Base-by-base conservation (phyloP, 2,113 vertebrate species). In the Scomber japonicus region DNA sequence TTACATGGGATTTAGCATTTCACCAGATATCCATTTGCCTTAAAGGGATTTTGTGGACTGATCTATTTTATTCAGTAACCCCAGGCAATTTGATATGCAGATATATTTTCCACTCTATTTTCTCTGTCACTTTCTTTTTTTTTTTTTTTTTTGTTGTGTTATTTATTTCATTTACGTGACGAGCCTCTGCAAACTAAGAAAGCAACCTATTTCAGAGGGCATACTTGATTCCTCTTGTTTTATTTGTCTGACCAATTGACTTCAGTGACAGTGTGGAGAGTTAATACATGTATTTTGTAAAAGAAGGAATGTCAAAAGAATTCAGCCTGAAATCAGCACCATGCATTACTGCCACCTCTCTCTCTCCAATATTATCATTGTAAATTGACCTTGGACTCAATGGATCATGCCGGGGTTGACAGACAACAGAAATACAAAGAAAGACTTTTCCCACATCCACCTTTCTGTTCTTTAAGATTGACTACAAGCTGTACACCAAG, bases 31-130 rank as follows among this genome's bases (percentile, higher is more conserved):
- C 86, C 70, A 85, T 91, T 92, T 85, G 90, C 91, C 89, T 92
- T 90, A 90, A 93, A 94, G 93, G 93, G 92, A 94, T 92, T 86
- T 87, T 90, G 31, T 89, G 81, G 85, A 93, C 85, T 84, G 75
- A 89, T 74, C 16, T 75, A 73, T 85, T 86, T 63, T 83, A 78
- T 83, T 87, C 83, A 90, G 73, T 92, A 61, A 89, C 71, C 88
- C 83, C 82, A 19, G 84, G 75, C 85, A 90, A 88, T 84, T 90
- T 79, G 31, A 84, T 81, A 75, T 68, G 71, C 83, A 90, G 54
- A 86, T 85, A 83, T 81, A 78, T 71, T 80, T 78, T 83, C 80
- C 80, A 83, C 82, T 68, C 76, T 82, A 50, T 88, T 81, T 78
- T 82, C 78, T 82, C 78, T 82, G 61, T 86, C 77, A 60, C 55